phyloP scores from a whole-genome alignment of 1,140 invertebrate genomes.

The Sesamia nonagrioides region DNA sequence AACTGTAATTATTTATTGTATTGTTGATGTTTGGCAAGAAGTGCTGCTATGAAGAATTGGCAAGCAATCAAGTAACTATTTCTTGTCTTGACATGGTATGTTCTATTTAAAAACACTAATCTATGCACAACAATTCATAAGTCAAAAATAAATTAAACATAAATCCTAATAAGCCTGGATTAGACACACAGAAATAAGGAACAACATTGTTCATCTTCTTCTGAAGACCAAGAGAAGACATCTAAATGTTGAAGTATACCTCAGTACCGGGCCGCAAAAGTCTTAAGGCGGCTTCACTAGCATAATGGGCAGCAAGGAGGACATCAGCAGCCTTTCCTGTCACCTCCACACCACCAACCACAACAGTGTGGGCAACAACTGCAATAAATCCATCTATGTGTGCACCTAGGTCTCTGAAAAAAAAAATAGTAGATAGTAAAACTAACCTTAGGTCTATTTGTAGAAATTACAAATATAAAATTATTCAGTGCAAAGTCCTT shows the following conservation, averaged over 20 bases:
- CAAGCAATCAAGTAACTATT: too few relatives aligned
- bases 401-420: conserved; percentile 97
- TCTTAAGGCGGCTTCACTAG: conserved; percentile 97
- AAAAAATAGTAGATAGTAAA: not conserved
- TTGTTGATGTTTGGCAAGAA: not conserved
- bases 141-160: not conserved
- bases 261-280: conserved; percentile 97
- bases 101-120: too few relatives aligned
- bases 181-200: not conserved
- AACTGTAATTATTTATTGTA: conserved; percentile 1
- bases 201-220: not conserved
- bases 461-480: not conserved
- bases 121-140: not conserved
- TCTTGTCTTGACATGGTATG: too few relatives aligned
- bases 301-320: conserved; percentile 97
- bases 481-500: not conserved
- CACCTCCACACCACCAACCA: conserved; percentile 94
- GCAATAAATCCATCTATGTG: conserved; percentile 99
- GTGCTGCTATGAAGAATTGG: too few relatives aligned
- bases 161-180: not conserved
- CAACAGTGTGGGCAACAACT: conserved; percentile 98
- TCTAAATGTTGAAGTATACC: conserved; percentile 82
- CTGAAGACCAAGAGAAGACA: not conserved
- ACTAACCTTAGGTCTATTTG: not conserved
- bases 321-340: conserved; percentile 97